Evolutionary conservation across 2,797 vertebrate genomes (phyloP).

Genomic region (Falco concolor): DNA sequence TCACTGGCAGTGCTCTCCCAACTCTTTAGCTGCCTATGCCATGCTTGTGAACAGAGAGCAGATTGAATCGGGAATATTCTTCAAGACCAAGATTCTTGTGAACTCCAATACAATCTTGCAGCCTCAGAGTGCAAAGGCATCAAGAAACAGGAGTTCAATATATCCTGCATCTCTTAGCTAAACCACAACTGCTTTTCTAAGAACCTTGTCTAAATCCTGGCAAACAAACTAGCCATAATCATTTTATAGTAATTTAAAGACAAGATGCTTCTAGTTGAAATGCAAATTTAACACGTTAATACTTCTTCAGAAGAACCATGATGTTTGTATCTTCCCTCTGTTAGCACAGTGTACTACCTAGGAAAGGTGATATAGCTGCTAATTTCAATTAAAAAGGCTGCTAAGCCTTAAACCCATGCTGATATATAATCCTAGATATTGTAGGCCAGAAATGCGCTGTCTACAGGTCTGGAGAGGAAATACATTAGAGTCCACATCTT

Average conservation of each 20-base stretch:
- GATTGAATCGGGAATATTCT: background rate
- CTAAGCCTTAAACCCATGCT: background rate
- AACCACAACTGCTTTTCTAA: constrained; percentile 6
- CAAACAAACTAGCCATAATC: background rate
- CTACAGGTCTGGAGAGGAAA: background rate
- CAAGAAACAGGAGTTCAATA: background rate
- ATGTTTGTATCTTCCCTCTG: background rate
- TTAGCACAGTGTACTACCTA: background rate
- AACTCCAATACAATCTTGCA: background rate
- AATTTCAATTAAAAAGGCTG: background rate
- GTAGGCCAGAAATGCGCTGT: background rate
- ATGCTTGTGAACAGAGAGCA: background rate
- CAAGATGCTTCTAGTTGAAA: background rate
- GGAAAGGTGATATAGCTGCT: background rate
- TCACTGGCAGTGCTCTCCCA: background rate
- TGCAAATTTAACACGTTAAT: background rate
- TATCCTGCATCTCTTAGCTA: background rate
- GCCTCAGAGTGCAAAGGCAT: background rate
- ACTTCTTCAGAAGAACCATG: background rate
- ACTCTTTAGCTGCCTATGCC: background rate
- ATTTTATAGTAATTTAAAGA: background rate
- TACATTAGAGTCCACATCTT: background rate
- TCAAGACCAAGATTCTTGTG: background rate
- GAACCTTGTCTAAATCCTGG: constrained; percentile 2
- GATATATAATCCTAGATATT: background rate